Evolutionary conservation across 2,113 vertebrate genomes (phyloP).

Genomic region (Platysternon megacephalum): DNA sequence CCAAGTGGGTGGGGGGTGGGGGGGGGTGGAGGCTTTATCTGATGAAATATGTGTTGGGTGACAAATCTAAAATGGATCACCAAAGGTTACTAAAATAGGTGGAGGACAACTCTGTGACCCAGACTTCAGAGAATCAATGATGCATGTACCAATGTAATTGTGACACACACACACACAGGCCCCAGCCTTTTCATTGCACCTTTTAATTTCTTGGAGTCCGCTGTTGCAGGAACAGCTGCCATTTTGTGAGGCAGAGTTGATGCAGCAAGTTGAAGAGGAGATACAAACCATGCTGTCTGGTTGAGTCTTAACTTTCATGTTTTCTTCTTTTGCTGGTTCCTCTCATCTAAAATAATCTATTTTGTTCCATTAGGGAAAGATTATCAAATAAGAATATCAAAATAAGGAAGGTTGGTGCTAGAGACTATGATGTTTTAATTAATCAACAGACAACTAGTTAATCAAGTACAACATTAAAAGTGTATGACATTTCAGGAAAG

Average conservation of each 20-base stretch:
- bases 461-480: neutral
- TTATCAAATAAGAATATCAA: neutral
- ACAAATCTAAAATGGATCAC: neutral
- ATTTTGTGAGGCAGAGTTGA: neutral
- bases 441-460: neutral
- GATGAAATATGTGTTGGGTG: neutral
- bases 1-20: neutral
- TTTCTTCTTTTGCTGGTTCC: neutral
- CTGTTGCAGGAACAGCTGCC: neutral
- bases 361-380: neutral
- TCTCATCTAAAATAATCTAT: neutral
- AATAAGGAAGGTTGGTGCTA: neutral
- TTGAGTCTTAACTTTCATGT: neutral
- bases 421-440: neutral
- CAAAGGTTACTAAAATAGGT: neutral
- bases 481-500: neutral
- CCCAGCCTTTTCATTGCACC: neutral
- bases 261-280: neutral
- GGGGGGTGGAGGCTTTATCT: neutral
- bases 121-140: neutral
- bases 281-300: neutral
- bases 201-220: neutral
- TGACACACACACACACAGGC: too few relatives aligned
- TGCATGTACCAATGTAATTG: neutral
- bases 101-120: neutral